Conservation (phyloP, 2,797 vertebrate genomes). For the Melanogrammus aeglefinus region DNA sequence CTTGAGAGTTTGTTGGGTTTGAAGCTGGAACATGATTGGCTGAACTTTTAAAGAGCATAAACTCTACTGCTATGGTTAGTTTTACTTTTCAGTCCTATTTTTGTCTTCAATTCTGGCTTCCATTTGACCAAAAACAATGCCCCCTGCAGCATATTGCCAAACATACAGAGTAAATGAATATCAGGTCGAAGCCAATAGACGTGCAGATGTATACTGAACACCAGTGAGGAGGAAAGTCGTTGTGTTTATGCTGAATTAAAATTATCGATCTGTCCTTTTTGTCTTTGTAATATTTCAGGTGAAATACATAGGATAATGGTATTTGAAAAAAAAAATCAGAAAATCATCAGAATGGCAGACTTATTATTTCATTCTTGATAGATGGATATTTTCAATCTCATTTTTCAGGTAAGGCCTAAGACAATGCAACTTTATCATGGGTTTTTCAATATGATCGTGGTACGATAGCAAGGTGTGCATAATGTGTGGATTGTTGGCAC, state of each 20-base stretch:
- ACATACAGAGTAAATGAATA: constrained; percentile 19
- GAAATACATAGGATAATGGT: background rate
- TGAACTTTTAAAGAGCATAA: constrained; percentile 34
- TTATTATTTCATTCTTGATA: background rate
- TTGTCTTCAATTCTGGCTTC: constrained; percentile 38
- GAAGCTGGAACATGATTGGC: background rate
- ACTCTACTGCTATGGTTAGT: constrained; percentile 31
- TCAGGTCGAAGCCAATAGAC: background rate
- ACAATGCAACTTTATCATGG: too few relatives aligned
- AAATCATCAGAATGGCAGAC: background rate
- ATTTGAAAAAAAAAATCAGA: too few relatives aligned
- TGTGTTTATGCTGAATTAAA: constrained; percentile 69
- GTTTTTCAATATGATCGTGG: too few relatives aligned
- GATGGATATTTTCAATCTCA: background rate
- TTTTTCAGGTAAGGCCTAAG: background rate
- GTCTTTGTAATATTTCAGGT: background rate
- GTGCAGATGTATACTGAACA: constrained; percentile 23
- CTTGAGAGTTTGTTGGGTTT: constrained; percentile 8
- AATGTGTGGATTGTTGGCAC: background rate
- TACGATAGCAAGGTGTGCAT: too few relatives aligned
- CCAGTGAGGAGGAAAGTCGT: constrained; percentile 38
- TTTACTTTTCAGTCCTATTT: constrained; percentile 31
- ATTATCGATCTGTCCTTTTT: constrained; percentile 46
- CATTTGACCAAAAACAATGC: constrained; percentile 22
- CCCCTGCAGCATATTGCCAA: constrained; percentile 34